Base-by-base conservation (phyloP, 2,797 vertebrate species). In the Falco peregrinus region DNA sequence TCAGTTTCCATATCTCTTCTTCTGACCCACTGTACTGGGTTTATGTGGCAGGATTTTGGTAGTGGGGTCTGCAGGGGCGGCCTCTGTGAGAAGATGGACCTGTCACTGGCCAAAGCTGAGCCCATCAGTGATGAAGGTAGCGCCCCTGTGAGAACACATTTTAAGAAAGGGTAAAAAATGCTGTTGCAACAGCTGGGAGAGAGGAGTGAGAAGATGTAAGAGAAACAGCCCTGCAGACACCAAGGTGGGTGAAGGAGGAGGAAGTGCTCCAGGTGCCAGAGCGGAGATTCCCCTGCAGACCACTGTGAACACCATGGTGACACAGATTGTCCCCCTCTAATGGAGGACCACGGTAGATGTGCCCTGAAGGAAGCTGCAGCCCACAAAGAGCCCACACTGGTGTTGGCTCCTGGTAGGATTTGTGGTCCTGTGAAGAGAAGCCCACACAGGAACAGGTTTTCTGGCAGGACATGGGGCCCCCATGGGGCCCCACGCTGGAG, bases 321-420 rank as follows among this genome's bases (percentile, higher is more conserved):
- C 0, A 0, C 20, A 67, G 57, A 14, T 0, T 63, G 57, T 61
- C 10, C 29, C 31, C 3, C 29, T 56, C 26, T 41, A 29, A 47
- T 1, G 9, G 16, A 76, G 15, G 24, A 57, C 22, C 41, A 81
- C 21, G 16, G 31, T 10, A 33, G 12, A 45, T 20, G 29, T 39
- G 15, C 10, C 5, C 50, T 43, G 45, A 22, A 64, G 39, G 45
- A 87, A 3, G 9, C 20, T 39, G 50, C 67, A 69, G 35, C 45
- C 65, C 4, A 3, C 10, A 45, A 35, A 47, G 5, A 81, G 43
- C 18, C 43, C 7, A 3, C 0, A 3, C 56, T 71, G 51, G 21
- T 61, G 22, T 16, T 57, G 43, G 16, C 21, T 19, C 21, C 77
- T 47, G 41, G n/a, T 28, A 37, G 41, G n/a, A 33, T 33, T 61